Evolutionary conservation across 1,140 invertebrate species (phyloP).

Genomic region (Mactra quadrangularis): DNA sequence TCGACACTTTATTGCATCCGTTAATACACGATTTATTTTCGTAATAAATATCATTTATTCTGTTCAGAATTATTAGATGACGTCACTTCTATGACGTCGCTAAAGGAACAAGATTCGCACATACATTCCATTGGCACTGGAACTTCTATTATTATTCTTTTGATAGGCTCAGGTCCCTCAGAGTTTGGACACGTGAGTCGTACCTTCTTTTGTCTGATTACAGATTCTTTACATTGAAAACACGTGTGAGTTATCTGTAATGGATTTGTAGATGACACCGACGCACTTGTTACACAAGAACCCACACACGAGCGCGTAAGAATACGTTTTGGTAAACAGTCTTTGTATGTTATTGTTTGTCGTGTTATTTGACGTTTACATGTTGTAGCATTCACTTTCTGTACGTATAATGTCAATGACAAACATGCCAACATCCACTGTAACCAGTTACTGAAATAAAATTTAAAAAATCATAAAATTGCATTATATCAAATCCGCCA

Average conservation of each 20-base stretch:
- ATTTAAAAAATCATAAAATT: too few species aligned
- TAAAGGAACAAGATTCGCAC: slow-evolving; percentile 27
- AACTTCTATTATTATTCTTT: neutral
- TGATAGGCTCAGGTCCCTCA: neutral
- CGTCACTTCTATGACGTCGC: slow-evolving; percentile 10
- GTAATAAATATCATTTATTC: too few species aligned
- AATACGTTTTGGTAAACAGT: slow-evolving; percentile 29
- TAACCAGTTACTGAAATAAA: too few species aligned
- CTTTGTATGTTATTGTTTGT: slow-evolving; percentile 18
- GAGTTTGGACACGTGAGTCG: slow-evolving; percentile 6
- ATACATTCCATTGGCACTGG: slow-evolving; percentile 22
- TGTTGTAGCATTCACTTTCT: neutral
- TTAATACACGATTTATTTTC: too few species aligned
- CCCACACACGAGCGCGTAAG: slow-evolving; percentile 23
- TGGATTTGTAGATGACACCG: slow-evolving; percentile 9
- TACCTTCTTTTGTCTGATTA: neutral
- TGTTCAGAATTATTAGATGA: too few species aligned
- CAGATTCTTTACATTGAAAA: slow-evolving; percentile 35
- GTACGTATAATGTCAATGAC: too few species aligned
- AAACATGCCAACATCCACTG: too few species aligned
- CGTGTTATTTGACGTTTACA: slow-evolving; percentile 13
- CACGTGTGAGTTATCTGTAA: slow-evolving; percentile 23
- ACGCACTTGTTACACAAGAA: slow-evolving; percentile 4
- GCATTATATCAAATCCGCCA: too few species aligned
- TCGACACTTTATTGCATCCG: too few species aligned